Evolutionary conservation across 2,797 vertebrate species (phyloP), one percentile per base, ranked within the genome.

Genomic region (Periparus ater): DNA sequence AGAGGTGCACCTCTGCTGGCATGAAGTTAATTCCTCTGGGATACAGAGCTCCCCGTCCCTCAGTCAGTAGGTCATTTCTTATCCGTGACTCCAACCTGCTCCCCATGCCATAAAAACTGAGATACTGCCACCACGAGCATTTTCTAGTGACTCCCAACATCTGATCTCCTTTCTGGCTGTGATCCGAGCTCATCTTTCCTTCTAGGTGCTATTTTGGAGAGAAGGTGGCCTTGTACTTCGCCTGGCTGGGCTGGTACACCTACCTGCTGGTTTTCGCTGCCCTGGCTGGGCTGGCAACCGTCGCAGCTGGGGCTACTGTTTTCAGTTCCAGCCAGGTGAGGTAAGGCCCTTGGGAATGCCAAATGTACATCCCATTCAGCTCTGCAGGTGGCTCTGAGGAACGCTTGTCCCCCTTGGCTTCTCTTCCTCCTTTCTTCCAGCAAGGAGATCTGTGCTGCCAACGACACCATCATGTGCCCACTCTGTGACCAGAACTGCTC

Each of bases 231-330:
- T 96, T 99, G 86, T 99, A 99, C 97, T 99, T 99, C 13, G 97
- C 99, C 77, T 99, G 99, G 99, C 97, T 99, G 67, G 98, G 99
- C 80, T 99, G 99, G 99, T 99, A 99, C 96, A 99, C 99, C 20
- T 98, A 68, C 70, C 97, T 99, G 96, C 98, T 99, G 85, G 95
- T 98, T 29, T 93, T 98, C 0, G 99, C 99, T 1, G 98, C 99
- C 0, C 0, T 96, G 38, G 94, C 94, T 0, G 99, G 99, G 38
- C 16, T 98, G 73, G 4, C 98, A 7, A 86, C 99, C 44, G 98
- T 99, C 25, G 97, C 99, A 53, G 98, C 98, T 32, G 99, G 99
- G 57, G 96, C 99, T 19, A 95, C 98, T 3, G 97, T 97, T 88
- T 99, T 98, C 94, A 97, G 91, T 23, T 97, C 94, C 95, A 98